Base-by-base conservation (phyloP, 1,140 invertebrate species). In the Drosophila prosaltans region DNA sequence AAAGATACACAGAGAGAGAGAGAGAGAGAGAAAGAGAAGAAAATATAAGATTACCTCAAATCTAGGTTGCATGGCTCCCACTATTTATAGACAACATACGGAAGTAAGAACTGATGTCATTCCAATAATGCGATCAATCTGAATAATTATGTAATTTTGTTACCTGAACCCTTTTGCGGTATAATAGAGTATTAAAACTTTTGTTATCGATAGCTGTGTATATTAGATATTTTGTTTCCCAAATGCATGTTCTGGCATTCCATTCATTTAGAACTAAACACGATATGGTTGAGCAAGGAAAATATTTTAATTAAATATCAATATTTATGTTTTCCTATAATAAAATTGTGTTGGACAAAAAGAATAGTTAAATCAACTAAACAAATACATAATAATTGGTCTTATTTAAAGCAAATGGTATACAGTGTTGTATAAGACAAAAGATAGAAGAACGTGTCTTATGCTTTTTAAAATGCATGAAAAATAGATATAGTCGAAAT, bases 1-100 rank as follows among this genome's bases (percentile, higher is more conserved):
- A 40, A 43, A 54, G 54, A 63, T 26, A 58, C 59, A 24, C 36
- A 59, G 32, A 28, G 59, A 57, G 60, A 28, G 28, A 45, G 41
- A 0, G 16, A 3, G 40, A 21, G 16, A 48, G 28, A n/a, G n/a
- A 8, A 16, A 16, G 16, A 16, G 16, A 30, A 30, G 4, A 30
- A 30, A 59, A 69, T 77, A 70, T 77, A 77, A 62, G 74, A 77
- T 77, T 77, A 77, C 74, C 57, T 39, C 8, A 39, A 32, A 58
- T 32, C 16, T 58, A 58, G 16, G 57, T 32, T 58, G 45, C 7
- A 26, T 51, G 45, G 8, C 36, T 57, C 54, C 54, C 11, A 16
- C 32, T 21, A 36, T 59, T 39, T 21, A 59, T 39, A 59, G 36
- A 1, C 21, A 59, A 8, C 21, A 39, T 32, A 21, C 57, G 57